Percentiles rank a stretch among this genome's conserved stretches.
These are phyloP conservation scores for Creontiades dilutus DNA, from an alignment of 2,888 invertebrate genomes.

Conservation along the genomic window DNA sequence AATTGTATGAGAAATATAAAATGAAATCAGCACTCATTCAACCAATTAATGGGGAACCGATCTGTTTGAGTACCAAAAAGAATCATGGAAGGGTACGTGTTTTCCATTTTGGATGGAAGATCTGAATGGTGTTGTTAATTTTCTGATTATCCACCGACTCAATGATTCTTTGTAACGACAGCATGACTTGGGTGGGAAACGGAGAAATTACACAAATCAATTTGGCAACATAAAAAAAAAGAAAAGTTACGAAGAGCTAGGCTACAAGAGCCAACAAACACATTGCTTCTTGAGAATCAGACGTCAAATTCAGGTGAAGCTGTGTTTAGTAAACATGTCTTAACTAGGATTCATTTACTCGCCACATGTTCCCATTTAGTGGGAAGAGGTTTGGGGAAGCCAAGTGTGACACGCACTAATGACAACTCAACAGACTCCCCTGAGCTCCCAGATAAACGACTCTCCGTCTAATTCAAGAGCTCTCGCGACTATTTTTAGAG, in stretches of 20 bases:
- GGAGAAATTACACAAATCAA: background rate
- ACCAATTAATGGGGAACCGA: no score
- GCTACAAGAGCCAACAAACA: slow-evolving; percentile 41
- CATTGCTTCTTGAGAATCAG: slow-evolving; percentile 41
- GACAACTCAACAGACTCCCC: slow-evolving; percentile 52
- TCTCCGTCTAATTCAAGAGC: slow-evolving; percentile 56
- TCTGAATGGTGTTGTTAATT: no score
- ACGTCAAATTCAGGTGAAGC: slow-evolving; percentile 52
- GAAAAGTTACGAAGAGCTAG: background rate
- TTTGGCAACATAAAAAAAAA: background rate
- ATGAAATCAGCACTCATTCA: no score
- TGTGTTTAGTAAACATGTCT: slow-evolving; percentile 56
- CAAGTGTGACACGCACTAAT: slow-evolving; percentile 52
- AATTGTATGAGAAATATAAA: no score
- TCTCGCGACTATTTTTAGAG: slow-evolving; percentile 51
- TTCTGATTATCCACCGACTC: no score
- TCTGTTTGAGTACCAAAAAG: no score
- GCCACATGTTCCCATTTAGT: slow-evolving; percentile 37
- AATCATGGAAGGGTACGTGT: no score
- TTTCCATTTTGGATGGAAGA: no score
- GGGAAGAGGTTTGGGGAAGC: slow-evolving; percentile 28
- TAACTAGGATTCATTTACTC: slow-evolving; percentile 54
- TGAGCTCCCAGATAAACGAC: slow-evolving; percentile 51
- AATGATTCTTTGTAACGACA: no score
- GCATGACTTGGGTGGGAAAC: no score